Conservation (phyloP, 2,113 vertebrate species). For the Eudyptes chrysolophus region DNA sequence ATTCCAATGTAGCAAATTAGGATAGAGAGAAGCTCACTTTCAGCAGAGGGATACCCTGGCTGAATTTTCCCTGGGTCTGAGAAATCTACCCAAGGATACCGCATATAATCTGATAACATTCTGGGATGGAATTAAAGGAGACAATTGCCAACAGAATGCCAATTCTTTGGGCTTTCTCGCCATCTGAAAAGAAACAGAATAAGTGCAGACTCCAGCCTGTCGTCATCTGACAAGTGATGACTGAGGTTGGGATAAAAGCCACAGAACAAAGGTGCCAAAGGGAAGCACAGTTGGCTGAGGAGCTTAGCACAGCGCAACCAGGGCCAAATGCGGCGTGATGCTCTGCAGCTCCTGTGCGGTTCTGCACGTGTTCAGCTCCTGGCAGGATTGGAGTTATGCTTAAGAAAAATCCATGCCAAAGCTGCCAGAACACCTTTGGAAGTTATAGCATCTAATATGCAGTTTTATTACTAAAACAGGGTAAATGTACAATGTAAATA, state of each 20-base stretch:
- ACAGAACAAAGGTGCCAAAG: constrained; percentile 25
- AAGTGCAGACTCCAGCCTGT: constrained; percentile 26
- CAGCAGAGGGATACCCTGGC: background rate
- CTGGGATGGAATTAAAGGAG: background rate
- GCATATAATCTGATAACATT: background rate
- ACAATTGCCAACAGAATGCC: constrained; percentile 39
- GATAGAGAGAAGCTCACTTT: background rate
- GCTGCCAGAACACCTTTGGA: background rate
- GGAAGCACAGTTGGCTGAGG: background rate
- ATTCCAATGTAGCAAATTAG: background rate
- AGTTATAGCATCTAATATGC: constrained; percentile 5
- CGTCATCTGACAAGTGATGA: constrained; percentile 6
- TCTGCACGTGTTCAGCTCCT: background rate
- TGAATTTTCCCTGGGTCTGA: background rate
- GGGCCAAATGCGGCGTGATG: background rate
- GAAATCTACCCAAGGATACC: background rate
- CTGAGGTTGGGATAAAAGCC: constrained; percentile 33
- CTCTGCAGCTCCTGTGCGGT: background rate
- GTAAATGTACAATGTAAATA: constrained; percentile 40
- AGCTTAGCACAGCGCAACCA: background rate
- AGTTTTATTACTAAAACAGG: constrained; percentile 35
- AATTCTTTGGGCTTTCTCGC: constrained; percentile 36
- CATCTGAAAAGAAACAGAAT: constrained; percentile 7
- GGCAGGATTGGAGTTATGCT: background rate
- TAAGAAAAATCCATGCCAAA: background rate